phyloP scores from a whole-genome alignment of 1,140 invertebrate genomes.

The Macrobrachium rosenbergii region DNA sequence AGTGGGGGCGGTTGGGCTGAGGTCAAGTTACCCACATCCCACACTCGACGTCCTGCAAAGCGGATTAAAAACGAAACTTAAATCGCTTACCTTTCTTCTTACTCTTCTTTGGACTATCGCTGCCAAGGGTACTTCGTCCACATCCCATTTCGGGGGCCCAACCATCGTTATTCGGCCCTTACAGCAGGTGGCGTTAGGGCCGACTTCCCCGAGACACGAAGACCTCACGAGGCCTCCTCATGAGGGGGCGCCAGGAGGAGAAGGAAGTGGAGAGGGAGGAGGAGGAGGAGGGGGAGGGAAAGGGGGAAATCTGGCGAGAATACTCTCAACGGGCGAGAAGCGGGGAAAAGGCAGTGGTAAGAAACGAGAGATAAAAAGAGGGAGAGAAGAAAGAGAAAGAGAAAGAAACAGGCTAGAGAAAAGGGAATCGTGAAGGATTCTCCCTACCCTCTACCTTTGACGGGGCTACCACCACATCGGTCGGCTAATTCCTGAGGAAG shows the following conservation, averaged over 20 bases:
- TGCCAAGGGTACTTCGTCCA: constrained; percentile 53
- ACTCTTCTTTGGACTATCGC: constrained; percentile 59
- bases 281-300: background rate
- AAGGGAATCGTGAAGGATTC: background rate
- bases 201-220: background rate
- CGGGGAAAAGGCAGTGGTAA: background rate
- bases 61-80: background rate
- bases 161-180: constrained; percentile 42
- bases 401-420: background rate
- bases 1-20: no score
- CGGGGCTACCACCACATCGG: background rate
- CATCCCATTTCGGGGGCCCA: constrained; percentile 58
- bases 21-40: no score
- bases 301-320: background rate
- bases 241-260: background rate
- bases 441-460: background rate
- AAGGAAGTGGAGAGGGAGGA: background rate
- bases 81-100: constrained; percentile 40
- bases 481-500: no score
- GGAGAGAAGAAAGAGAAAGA: background rate
- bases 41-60: no score
- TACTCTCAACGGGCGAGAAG: no score
- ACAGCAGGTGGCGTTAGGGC: background rate
- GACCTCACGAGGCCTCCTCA: background rate
- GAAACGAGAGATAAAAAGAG: background rate